Evolutionary conservation across 2,888 invertebrate genomes (phyloP).

Genomic region (Xylota segnis): DNA sequence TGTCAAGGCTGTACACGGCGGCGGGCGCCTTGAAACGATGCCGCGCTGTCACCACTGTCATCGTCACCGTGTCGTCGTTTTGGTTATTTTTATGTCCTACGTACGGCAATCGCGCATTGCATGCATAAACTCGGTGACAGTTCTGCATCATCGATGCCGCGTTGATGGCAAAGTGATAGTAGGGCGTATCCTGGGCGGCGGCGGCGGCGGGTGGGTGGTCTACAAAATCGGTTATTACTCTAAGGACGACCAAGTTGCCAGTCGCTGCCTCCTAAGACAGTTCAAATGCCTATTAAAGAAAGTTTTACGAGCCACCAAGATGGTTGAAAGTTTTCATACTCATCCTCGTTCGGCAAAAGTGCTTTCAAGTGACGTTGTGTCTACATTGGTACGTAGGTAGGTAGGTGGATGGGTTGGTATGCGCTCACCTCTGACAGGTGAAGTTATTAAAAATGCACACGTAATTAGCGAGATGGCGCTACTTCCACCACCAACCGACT

Average conservation of each 20-base stretch:
- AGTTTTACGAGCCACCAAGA: background rate
- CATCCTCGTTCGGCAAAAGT: slow-evolving; percentile 17
- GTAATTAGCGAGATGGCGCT: slow-evolving; percentile 77
- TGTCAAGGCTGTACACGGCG: background rate
- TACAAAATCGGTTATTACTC: background rate
- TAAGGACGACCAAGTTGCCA: background rate
- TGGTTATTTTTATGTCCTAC: slow-evolving; percentile 20
- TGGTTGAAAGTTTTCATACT: slow-evolving; percentile 27
- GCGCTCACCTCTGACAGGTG: slow-evolving; percentile 62
- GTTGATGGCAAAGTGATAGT: slow-evolving; percentile 22
- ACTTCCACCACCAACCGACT: slow-evolving; percentile 19
- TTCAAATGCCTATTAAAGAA: slow-evolving; percentile 19
- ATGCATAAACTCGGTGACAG: slow-evolving; percentile 47
- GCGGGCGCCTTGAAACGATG: background rate
- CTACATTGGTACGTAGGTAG: too few species aligned
- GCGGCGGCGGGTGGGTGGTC: too few species aligned
- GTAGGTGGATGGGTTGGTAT: background rate
- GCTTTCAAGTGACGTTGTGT: slow-evolving; percentile 60
- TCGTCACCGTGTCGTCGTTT: slow-evolving; percentile 19
- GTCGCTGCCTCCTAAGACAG: background rate
- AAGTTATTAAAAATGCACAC: slow-evolving; percentile 77
- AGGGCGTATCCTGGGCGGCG: slow-evolving; percentile 18
- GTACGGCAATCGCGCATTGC: slow-evolving; percentile 15
- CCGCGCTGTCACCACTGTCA: slow-evolving; percentile 4
- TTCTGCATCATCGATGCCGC: slow-evolving; percentile 53